These are phyloP conservation scores for Drosophila tanythrix DNA, from an alignment of 2,888 invertebrate species.

Conservation along the genomic window DNA sequence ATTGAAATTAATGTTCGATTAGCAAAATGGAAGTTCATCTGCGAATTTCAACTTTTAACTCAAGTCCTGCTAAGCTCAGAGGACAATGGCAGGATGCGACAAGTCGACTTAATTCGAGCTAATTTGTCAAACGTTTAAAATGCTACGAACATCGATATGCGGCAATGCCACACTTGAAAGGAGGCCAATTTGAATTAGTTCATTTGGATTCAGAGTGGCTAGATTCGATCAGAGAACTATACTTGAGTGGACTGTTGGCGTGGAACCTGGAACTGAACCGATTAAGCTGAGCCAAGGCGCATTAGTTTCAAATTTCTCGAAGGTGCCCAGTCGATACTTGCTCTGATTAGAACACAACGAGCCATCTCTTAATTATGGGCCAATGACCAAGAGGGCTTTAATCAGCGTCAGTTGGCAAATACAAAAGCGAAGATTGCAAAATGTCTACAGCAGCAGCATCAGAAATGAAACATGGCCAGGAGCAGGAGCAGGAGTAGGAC, in stretches of 20 bases:
- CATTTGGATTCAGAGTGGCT: slow-evolving; percentile 1
- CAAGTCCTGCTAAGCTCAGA: background rate
- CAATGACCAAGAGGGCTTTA: slow-evolving; percentile 70
- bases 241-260: background rate
- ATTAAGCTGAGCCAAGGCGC: slow-evolving; percentile 1
- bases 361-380: slow-evolving; percentile 72
- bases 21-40: background rate
- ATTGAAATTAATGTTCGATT: background rate
- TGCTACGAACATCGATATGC: background rate
- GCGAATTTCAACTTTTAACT: background rate
- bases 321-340: slow-evolving; percentile 21
- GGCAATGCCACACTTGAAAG: background rate
- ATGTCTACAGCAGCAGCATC: slow-evolving; percentile 29
- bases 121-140: slow-evolving; percentile 1
- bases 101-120: background rate
- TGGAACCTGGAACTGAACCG: background rate
- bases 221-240: background rate
- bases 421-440: slow-evolving; percentile 72
- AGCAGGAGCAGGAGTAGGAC: background rate
- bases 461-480: background rate
- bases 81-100: background rate
- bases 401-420: slow-evolving; percentile 75
- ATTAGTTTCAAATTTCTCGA: slow-evolving; percentile 12
- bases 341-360: slow-evolving; percentile 59
- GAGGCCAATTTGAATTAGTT: slow-evolving; percentile 4